These are phyloP conservation scores for Iphiclides podalirius DNA, from an alignment of 2,888 invertebrate species.

Conservation along the genomic window DNA sequence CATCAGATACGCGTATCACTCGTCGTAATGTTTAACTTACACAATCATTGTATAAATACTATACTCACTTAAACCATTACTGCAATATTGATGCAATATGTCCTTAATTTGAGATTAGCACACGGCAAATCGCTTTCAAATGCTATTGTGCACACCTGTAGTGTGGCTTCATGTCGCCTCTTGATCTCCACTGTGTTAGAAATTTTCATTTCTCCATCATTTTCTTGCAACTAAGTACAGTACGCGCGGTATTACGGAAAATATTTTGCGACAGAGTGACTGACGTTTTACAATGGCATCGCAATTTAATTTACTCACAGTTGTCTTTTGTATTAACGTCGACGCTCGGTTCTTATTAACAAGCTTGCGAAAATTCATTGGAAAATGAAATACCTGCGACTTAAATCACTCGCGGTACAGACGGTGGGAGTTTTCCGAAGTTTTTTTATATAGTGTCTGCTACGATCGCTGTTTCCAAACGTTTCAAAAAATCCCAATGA, in stretches of 20 bases:
- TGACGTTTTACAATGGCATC: conserved; percentile 17
- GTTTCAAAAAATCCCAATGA: no score
- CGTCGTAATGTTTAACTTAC: background rate
- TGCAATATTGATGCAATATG: background rate
- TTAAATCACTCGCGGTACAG: conserved; percentile 5
- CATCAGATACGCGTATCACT: background rate
- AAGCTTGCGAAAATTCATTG: conserved; percentile 20
- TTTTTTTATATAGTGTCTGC: background rate
- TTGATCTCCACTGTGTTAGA: background rate
- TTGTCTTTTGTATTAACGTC: conserved; percentile 19
- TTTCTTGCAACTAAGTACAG: background rate
- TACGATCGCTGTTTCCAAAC: no score
- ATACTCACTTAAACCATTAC: background rate
- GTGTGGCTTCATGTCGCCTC: conserved; percentile 8
- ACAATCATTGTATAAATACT: background rate
- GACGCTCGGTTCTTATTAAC: conserved; percentile 19
- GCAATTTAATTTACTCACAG: conserved; percentile 22
- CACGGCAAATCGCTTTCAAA: conserved; percentile 7
- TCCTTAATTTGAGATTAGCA: conserved; percentile 7
- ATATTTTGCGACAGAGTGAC: conserved; percentile 3
- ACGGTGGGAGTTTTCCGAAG: background rate
- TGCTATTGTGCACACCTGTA: conserved; percentile 1
- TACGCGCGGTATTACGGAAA: background rate
- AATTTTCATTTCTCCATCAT: background rate
- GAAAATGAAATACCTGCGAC: conserved; percentile 10